Evolutionary conservation across 1,140 invertebrate species (phyloP), one percentile per base, ranked within the genome.

Genomic region (Drosophila tsacasi): DNA sequence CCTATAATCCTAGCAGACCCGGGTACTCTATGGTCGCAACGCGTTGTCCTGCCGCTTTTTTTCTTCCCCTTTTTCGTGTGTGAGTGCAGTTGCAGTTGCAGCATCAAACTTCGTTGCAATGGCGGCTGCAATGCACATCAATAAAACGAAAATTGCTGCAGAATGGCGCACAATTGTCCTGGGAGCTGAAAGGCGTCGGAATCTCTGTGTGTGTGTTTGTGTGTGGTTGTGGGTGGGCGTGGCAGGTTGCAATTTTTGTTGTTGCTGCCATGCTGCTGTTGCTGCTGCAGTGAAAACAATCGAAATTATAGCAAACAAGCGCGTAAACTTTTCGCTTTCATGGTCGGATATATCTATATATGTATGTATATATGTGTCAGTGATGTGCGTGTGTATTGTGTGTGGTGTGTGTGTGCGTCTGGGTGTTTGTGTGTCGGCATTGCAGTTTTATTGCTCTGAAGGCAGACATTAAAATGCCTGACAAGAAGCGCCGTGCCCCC

Each of bases 281-380:
- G 60, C 71, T 59, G 60, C 62, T 68, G 71, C 79, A 90, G 86
- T 81, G 79, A 89, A 90, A 89, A 89, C 85, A 89, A 89, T 89
- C 85, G 85, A 90, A 89, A 89, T 89, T 89, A 89, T 89, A 79
- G 81, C 85, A 90, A 89, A 89, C 84, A 89, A 89, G 84, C 81
- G 84, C 84, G 84, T 84, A 84, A 89, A 89, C 68, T 89, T 90
- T 89, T 84, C 84, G 85, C 84, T 90, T 89, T 84, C 81, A 81
- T 72, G 67, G 86, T 61, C 61, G 47, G 39, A 42, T 47, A 46
- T 60, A 44, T 61, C 25, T 54, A 37, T 61, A 40, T 65, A 40
- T 54, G 25, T 57, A 37, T 65, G 25, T 57, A 37, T 65, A 40
- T 65, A 44, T 62, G 71, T 44, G 49, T 77, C 21, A 39, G 46